Percentiles rank a stretch among this genome's conserved stretches.
Conservation (phyloP, 2,888 invertebrate genomes). For the Salticus scenicus region DNA sequence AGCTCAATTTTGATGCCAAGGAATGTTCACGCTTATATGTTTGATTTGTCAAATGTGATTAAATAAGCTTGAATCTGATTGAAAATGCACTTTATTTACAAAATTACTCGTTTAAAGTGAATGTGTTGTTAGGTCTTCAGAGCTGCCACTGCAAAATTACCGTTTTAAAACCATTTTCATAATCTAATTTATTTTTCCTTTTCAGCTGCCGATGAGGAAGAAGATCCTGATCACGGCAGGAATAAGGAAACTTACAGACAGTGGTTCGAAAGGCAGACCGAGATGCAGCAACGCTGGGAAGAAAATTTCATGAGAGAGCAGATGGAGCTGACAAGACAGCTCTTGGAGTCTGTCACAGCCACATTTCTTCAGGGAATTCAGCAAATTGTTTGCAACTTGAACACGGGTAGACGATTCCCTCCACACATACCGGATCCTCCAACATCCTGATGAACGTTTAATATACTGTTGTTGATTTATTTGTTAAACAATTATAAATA, state of each 20-base stretch:
- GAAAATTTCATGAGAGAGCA: slow-evolving; percentile 54
- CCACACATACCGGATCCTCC: slow-evolving; percentile 39
- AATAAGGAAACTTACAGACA: slow-evolving; percentile 27
- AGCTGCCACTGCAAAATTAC: too few species aligned
- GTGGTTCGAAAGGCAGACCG: slow-evolving; percentile 56
- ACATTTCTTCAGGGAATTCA: slow-evolving; percentile 60
- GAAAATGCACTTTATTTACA: too few species aligned
- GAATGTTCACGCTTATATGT: too few species aligned
- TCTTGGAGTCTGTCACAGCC: slow-evolving; percentile 55
- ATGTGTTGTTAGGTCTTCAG: too few species aligned
- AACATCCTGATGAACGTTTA: neutral
- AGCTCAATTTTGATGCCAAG: too few species aligned
- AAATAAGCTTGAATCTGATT: too few species aligned
- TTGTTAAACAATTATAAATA: too few species aligned
- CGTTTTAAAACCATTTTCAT: too few species aligned
- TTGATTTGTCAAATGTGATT: too few species aligned
- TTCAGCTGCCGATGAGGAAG: neutral
- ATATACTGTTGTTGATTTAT: too few species aligned
- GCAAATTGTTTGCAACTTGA: slow-evolving; percentile 38
- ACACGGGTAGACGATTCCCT: slow-evolving; percentile 25
- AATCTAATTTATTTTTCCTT: too few species aligned
- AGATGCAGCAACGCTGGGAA: slow-evolving; percentile 47
- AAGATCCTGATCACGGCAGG: neutral
- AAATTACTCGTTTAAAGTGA: too few species aligned
- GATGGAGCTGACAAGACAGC: slow-evolving; percentile 36